Evolutionary conservation across 2,888 invertebrate genomes (phyloP), one percentile per base, ranked within the genome.

Genomic region (Pteria penguin): DNA sequence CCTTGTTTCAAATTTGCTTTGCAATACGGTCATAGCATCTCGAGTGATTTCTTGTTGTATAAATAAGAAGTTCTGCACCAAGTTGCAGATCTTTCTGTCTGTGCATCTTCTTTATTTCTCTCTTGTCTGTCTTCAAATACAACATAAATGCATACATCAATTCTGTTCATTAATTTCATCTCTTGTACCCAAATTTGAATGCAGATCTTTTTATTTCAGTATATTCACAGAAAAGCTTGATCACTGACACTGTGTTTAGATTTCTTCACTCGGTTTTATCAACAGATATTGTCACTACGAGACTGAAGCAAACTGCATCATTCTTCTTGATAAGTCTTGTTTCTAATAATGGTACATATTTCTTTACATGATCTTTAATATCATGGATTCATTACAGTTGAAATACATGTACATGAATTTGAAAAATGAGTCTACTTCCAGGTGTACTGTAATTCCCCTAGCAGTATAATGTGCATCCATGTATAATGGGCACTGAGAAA

Each of bases 281-380:
- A 14, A 62, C 68, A 31, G 60, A 63, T 4, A 66, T 22, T 26
- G 68, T 61, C 18, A 71, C 73, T 11, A 70, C 68, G 4, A 83
- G 82, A 55, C 80, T 84, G 22, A 80, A 82, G 61, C 86, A 86
- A 72, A 82, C 87, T 27, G 86, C 86, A 3, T 66, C 82, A 3
- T 89, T 79, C 65, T 75, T 87, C 2, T 66, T 85, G 8, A 75
- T 87, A 8, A 84, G 83, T 70, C 76, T 89, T 27, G 86, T 88
- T 5, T 82, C 87, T n/a, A 87, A 86, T 55, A 88, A 89, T 70
- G 82, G 88, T 88, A n/a, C n/a, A n/a, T n/a, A n/a, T n/a, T n/a
- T n/a, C n/a, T n/a, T n/a, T n/a, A n/a, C n/a, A n/a, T n/a, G n/a
- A n/a, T n/a, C n/a, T n/a, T n/a, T n/a, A n/a, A n/a, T n/a, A n/a